These are phyloP conservation scores for Cistogaster globosa DNA, from an alignment of 2,888 invertebrate species.

Conservation along the genomic window DNA sequence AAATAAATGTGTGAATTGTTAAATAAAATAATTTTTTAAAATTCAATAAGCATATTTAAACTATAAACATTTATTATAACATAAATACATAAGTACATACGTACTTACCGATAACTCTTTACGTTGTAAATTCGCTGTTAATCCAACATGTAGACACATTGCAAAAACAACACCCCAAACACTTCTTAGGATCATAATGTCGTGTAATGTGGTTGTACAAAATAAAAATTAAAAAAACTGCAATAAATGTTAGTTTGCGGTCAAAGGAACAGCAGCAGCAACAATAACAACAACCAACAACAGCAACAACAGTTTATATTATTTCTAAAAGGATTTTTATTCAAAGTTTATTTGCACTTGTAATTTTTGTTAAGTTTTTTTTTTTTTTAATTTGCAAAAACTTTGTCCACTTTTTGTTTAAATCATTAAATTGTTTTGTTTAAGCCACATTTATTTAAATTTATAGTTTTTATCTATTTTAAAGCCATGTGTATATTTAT, in stretches of 20 bases:
- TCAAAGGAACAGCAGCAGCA: conserved; percentile 30
- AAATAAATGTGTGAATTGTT: conserved; percentile 32
- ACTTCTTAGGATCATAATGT: conserved; percentile 75
- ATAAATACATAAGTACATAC: conserved; percentile 33
- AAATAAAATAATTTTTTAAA: conserved; percentile 26
- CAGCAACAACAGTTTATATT: conserved; percentile 12
- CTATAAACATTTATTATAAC: neutral
- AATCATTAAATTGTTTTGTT: conserved; percentile 8
- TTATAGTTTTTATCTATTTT: conserved; percentile 45
- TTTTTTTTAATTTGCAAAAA: neutral
- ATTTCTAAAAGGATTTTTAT: conserved; percentile 36
- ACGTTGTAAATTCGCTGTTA: conserved; percentile 72
- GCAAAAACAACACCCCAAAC: conserved; percentile 71
- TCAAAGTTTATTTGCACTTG: conserved; percentile 40
- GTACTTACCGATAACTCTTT: conserved; percentile 77
- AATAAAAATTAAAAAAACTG: conserved; percentile 1
- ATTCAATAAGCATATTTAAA: conserved; percentile 39
- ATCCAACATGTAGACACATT: conserved; percentile 72
- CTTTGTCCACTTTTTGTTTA: conserved; percentile 15
- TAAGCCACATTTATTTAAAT: conserved; percentile 34
- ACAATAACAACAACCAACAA: conserved; percentile 1
- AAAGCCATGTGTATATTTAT: conserved; percentile 30
- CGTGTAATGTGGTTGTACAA: conserved; percentile 42
- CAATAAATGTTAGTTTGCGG: conserved; percentile 45
- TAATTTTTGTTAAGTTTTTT: conserved; percentile 30